Conservation (phyloP, 2,797 vertebrate genomes). For the Neostethus bicornis region DNA sequence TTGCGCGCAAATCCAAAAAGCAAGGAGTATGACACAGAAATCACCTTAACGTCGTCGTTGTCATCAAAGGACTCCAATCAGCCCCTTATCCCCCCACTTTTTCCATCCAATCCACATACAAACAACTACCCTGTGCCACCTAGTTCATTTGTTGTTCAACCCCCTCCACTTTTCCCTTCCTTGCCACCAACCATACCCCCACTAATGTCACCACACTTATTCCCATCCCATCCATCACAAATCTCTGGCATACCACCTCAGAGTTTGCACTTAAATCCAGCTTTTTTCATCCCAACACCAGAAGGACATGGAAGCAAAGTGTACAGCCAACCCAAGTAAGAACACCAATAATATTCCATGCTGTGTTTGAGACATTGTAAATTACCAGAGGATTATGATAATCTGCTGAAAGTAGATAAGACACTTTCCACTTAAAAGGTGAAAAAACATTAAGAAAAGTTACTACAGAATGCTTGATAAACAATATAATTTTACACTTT, state of each 20-base stretch:
- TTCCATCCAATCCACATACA: constrained; percentile 56
- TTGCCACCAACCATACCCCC: constrained; percentile 78
- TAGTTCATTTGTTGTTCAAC: constrained; percentile 78
- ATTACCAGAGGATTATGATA: no score
- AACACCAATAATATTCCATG: neutral
- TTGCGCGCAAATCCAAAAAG: constrained; percentile 81
- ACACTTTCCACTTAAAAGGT: no score
- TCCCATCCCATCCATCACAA: constrained; percentile 76
- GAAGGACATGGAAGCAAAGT: constrained; percentile 60
- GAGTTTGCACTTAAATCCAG: constrained; percentile 88
- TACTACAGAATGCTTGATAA: no score
- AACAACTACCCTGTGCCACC: constrained; percentile 83
- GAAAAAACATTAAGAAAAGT: no score
- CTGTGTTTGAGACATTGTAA: no score
- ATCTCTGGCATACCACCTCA: constrained; percentile 73
- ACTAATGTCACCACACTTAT: constrained; percentile 79
- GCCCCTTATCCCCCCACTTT: constrained; percentile 43
- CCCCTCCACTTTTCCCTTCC: constrained; percentile 79
- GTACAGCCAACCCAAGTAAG: constrained; percentile 73
- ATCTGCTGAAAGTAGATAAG: neutral
- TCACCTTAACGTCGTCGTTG: constrained; percentile 63
- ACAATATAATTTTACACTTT: no score
- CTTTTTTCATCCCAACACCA: constrained; percentile 82
- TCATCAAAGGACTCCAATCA: constrained; percentile 55
- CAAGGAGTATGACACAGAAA: constrained; percentile 57